A percentile compares a stretch with the other conserved stretches of the same genome.
Evolutionary conservation across 2,113 vertebrate species (phyloP).

Genomic region (Proterorhinus semilunaris): DNA sequence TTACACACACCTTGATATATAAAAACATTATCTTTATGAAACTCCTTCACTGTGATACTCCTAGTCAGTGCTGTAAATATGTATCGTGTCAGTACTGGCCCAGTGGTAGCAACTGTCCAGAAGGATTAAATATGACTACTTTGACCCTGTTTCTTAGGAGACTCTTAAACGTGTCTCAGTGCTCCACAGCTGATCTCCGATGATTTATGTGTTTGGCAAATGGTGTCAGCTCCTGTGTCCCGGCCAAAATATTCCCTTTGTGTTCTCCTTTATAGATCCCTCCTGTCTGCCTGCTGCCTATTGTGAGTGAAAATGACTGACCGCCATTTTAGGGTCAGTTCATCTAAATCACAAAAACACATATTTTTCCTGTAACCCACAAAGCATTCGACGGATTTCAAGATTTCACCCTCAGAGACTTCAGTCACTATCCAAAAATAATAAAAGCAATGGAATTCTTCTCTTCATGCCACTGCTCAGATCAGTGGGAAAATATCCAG

Average conservation of each 20-base stretch:
- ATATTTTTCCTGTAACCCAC: conserved; percentile 16
- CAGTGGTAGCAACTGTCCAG: conserved; percentile 1
- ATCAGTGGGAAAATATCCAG: conserved; percentile 8
- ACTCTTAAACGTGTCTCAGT: conserved; percentile 28
- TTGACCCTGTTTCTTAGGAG: conserved; percentile 2
- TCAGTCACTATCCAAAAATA: not conserved
- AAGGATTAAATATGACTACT: conserved; percentile 16
- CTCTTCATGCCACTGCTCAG: not conserved
- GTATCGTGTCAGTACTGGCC: conserved; percentile 16
- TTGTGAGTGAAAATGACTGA: conserved; percentile 27
- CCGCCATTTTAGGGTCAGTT: conserved; percentile 24
- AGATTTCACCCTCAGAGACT: conserved; percentile 8
- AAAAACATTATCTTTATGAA: not conserved
- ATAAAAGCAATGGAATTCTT: conserved; percentile 27
- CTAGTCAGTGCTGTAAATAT: not conserved
- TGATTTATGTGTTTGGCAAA: conserved; percentile 45
- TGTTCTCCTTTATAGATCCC: conserved; percentile 43
- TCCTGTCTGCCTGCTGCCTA: conserved; percentile 24
- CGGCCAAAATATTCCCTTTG: conserved; percentile 30
- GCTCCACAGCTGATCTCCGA: conserved; percentile 22
- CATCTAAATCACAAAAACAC: conserved; percentile 31
- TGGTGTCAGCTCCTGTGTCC: conserved; percentile 13
- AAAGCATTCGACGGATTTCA: conserved; percentile 18
- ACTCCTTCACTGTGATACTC: too few relatives aligned
- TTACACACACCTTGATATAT: too few relatives aligned